phyloP scores from a whole-genome alignment of 2,888 invertebrate species.

The Coleophora flavipennella region DNA sequence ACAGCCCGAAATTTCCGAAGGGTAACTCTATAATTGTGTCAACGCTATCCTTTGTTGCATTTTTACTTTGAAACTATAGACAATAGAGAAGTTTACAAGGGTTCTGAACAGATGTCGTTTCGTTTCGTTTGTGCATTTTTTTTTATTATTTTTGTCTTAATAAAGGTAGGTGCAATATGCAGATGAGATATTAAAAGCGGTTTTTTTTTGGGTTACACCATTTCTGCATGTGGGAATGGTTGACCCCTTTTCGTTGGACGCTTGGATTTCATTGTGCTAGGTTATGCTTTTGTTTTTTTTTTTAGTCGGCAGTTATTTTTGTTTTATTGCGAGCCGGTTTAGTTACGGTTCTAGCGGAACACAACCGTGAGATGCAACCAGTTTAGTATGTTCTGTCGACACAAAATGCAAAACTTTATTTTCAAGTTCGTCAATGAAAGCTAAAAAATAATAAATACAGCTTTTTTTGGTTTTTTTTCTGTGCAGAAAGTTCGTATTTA shows the following conservation, averaged over 20 bases:
- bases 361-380: no score
- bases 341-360: conserved; percentile 7
- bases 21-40: conserved; percentile 57
- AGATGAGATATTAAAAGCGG: conserved; percentile 50
- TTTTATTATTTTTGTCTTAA: conserved; percentile 48
- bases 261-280: conserved; percentile 16
- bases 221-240: conserved; percentile 44
- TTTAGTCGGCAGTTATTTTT: conserved; percentile 11
- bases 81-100: conserved; percentile 39
- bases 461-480: no score
- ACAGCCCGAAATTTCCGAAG: conserved; percentile 28
- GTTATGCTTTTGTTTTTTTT: conserved; percentile 15
- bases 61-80: conserved; percentile 46
- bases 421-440: no score
- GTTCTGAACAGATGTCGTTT: conserved; percentile 48
- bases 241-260: conserved; percentile 52
- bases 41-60: conserved; percentile 46
- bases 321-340: conserved; percentile 11
- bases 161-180: conserved; percentile 48
- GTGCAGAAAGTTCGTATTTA: no score
- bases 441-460: no score
- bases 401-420: no score
- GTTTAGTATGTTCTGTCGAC: no score
- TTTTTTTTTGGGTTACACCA: conserved; percentile 44
- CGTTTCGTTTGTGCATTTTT: not conserved